phyloP scores from a whole-genome alignment of 2,888 invertebrate genomes.

The Pseudococcus jackbeardsleyi region DNA sequence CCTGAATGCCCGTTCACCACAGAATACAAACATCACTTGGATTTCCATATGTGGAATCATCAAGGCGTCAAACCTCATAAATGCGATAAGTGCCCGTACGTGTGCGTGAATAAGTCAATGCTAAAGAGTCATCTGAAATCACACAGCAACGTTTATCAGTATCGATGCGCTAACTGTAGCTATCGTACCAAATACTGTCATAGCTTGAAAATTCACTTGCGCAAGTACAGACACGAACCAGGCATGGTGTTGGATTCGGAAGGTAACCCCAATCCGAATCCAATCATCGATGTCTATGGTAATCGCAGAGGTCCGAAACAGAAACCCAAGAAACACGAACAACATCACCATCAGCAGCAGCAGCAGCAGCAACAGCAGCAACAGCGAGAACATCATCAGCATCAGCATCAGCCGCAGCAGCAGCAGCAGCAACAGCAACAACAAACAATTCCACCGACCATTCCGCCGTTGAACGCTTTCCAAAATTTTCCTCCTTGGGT shows the following conservation, averaged over 20 bases:
- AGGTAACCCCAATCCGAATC: slow-evolving; percentile 88
- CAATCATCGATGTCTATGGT: slow-evolving; percentile 92
- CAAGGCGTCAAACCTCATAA: slow-evolving; percentile 95
- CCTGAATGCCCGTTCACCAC: slow-evolving; percentile 97
- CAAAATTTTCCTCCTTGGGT: slow-evolving; percentile 46
- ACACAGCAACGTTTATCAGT: slow-evolving; percentile 92
- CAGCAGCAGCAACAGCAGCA: slow-evolving; percentile 28
- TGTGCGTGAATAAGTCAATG: slow-evolving; percentile 99
- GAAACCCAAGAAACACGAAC: slow-evolving; percentile 69
- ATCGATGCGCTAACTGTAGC: slow-evolving; percentile 91
- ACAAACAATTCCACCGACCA: slow-evolving; percentile 61
- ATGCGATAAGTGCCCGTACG: slow-evolving; percentile 89
- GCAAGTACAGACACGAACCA: slow-evolving; percentile 92
- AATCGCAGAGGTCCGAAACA: slow-evolving; percentile 89
- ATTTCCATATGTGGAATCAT: slow-evolving; percentile 97
- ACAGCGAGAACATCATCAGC: slow-evolving; percentile 4
- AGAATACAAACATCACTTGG: slow-evolving; percentile 98
- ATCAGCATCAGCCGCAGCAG: slow-evolving; percentile 32
- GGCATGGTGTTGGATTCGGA: slow-evolving; percentile 91
- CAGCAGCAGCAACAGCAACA: slow-evolving; percentile 9
- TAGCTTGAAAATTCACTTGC: slow-evolving; percentile 92
- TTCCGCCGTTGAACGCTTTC: slow-evolving; percentile 34
- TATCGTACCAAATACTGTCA: slow-evolving; percentile 99
- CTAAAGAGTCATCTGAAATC: slow-evolving; percentile 97
- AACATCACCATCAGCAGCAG: slow-evolving; percentile 67